phyloP scores from a whole-genome alignment of 2,797 vertebrate species.

The Molothrus aeneus region DNA sequence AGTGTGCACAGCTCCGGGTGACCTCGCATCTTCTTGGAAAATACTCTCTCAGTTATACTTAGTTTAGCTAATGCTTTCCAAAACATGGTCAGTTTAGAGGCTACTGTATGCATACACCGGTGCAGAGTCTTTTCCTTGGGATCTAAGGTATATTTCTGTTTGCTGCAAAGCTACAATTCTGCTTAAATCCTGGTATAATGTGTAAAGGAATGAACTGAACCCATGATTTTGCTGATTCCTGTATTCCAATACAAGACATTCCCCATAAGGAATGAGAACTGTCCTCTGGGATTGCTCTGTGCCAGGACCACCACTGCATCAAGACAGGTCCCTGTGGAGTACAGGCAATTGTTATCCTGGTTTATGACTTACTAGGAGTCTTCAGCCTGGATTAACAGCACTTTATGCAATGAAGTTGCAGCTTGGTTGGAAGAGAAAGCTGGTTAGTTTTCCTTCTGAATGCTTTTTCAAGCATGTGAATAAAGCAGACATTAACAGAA shows the following conservation, averaged over 20 bases:
- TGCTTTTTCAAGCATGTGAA: not conserved
- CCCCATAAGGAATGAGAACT: not conserved
- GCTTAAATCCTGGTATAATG: not conserved
- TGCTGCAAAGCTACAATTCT: not conserved
- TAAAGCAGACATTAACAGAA: not conserved
- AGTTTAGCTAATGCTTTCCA: not conserved
- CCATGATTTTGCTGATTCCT: not conserved
- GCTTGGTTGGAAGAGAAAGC: not conserved
- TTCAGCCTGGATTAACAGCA: not conserved
- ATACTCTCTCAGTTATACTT: not conserved
- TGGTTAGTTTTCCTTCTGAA: not conserved
- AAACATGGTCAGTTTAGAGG: not conserved
- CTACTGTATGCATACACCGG: not conserved
- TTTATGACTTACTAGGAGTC: not conserved
- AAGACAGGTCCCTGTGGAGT: not conserved
- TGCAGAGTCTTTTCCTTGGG: not conserved
- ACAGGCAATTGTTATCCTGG: not conserved
- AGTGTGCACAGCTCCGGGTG: not conserved
- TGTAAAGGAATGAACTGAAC: not conserved
- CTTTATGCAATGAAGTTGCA: not conserved
- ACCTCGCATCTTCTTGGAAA: not conserved
- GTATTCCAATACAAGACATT: not conserved
- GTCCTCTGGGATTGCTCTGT: not conserved
- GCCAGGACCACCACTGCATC: not conserved
- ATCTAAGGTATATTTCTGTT: not conserved